Conservation (phyloP, 2,888 invertebrate species). For the Drosophila pegasa region DNA sequence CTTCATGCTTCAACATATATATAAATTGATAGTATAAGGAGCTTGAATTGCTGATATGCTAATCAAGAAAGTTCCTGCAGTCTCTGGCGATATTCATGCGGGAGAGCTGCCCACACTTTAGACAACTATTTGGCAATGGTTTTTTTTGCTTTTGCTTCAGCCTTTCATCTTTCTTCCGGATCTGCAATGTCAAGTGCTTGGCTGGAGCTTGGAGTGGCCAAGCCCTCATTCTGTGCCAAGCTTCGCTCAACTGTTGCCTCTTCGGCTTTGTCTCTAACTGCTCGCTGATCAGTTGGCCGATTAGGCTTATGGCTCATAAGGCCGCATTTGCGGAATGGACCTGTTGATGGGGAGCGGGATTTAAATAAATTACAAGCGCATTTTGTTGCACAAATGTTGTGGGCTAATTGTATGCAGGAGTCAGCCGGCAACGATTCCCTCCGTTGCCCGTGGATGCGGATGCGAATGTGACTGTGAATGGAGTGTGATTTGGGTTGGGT, state of each 20-base stretch:
- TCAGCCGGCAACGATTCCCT: conserved; percentile 30
- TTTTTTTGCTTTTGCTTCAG: conserved; percentile 1
- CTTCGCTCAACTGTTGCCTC: conserved; percentile 2
- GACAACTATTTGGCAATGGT: conserved; percentile 8
- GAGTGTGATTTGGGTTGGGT: conserved; percentile 57
- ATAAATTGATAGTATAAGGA: not conserved
- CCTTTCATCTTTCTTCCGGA: conserved; percentile 24
- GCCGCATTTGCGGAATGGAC: conserved; percentile 48
- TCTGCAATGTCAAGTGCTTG: conserved; percentile 35
- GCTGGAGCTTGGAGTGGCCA: conserved; percentile 30
- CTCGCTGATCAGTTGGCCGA: conserved; percentile 66
- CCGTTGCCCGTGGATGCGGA: conserved; percentile 11
- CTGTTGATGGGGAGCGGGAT: conserved; percentile 51
- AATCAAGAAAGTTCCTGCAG: not conserved
- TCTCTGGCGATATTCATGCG: not conserved
- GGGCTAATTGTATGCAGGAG: conserved; percentile 78
- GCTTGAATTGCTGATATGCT: conserved; percentile 1
- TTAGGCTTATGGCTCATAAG: conserved; percentile 76
- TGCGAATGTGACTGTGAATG: conserved; percentile 50
- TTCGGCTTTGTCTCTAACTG: conserved; percentile 24
- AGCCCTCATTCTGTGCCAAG: conserved; percentile 23
- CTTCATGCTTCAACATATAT: too few species aligned
- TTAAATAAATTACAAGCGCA: conserved; percentile 72
- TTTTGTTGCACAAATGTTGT: conserved; percentile 64
- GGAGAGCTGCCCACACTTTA: conserved; percentile 8